Evolutionary conservation across 2,113 vertebrate genomes (phyloP), one percentile per base, ranked within the genome.

Genomic region (Potamarius usumacintae): DNA sequence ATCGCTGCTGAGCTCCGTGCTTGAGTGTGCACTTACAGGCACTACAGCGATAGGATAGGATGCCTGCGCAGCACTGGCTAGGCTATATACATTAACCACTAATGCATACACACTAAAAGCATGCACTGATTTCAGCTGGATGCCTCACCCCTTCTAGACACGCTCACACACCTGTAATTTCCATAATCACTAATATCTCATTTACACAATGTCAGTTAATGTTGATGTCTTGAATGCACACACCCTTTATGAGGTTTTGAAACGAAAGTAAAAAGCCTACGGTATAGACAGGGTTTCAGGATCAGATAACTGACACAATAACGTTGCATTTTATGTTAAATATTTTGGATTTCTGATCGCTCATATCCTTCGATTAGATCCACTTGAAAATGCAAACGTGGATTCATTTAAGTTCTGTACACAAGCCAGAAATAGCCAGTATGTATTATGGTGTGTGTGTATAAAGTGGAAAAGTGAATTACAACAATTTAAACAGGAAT

Each of bases 71-170:
- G 93, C 92, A 89, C 90, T 89, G 93, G 93, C 92, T 93, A 93
- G 93, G 93, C 92, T 93, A 93, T 94, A 94, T 93, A 95, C 93
- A 95, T 94, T 83, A 94, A 92, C 93, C 92, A 92, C 93, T 94
- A 94, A 93, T 88, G 92, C 89, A 91, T 91, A 90, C 90, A 91
- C 92, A 88, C 91, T 93, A 92, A 94, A 94, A 91, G 88, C 91
- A 69, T 87, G 79, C 89, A 88, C 77, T 87, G 82, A 89, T 88
- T 90, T 79, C 69, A 63, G 48, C 80, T 81, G 85, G 77, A 82
- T 69, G 74, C 34, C 55, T 86, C 71, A 25, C 25, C 55, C 69
- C 78, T 34, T 60, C 55, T 4, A 11, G 17, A 34, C 79, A 81
- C 79, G 12, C 79, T 20, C n/a, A 11, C 79, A 81, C 53, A 22